phyloP scores from a whole-genome alignment of 2,888 invertebrate genomes.

The Koerneria pararmatus region DNA sequence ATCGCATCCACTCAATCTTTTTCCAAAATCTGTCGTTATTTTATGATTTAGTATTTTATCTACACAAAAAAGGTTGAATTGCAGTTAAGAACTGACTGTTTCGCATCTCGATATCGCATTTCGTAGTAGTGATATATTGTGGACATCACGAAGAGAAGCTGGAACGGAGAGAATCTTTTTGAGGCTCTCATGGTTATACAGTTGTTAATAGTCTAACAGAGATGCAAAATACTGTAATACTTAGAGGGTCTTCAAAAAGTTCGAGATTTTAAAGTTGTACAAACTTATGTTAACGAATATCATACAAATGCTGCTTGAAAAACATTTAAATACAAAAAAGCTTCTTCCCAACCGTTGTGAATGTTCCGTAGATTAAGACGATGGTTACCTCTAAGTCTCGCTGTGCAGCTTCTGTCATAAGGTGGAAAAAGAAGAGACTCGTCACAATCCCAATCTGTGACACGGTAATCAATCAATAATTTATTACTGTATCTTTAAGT shows the following conservation, averaged over 20 bases:
- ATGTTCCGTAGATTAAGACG: constrained; percentile 48
- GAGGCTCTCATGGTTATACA: background rate
- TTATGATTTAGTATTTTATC: background rate
- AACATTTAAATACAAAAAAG: background rate
- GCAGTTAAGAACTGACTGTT: constrained; percentile 29
- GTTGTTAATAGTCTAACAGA: background rate
- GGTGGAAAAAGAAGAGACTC: constrained; percentile 36
- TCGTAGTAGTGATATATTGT: constrained; percentile 55
- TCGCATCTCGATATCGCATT: constrained; percentile 42
- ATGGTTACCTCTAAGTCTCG: constrained; percentile 46
- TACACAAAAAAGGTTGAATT: background rate
- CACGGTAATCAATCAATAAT: background rate
- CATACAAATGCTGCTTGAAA: constrained; percentile 3
- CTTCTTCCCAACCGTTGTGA: constrained; percentile 39
- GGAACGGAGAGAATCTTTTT: constrained; percentile 9
- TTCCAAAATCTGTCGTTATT: background rate
- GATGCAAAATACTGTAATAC: too few relatives aligned
- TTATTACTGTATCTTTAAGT: constrained; percentile 1
- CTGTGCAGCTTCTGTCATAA: constrained; percentile 39
- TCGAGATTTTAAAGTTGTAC: too few relatives aligned
- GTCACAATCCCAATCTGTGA: constrained; percentile 49
- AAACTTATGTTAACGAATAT: too few relatives aligned
- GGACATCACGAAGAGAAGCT: constrained; percentile 48
- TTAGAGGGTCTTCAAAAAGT: too few relatives aligned
- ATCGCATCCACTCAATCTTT: too few relatives aligned